A percentile compares a stretch with the other conserved stretches of the same genome.
Conservation (phyloP, 2,888 invertebrate species). For the Machimus rusticus region DNA sequence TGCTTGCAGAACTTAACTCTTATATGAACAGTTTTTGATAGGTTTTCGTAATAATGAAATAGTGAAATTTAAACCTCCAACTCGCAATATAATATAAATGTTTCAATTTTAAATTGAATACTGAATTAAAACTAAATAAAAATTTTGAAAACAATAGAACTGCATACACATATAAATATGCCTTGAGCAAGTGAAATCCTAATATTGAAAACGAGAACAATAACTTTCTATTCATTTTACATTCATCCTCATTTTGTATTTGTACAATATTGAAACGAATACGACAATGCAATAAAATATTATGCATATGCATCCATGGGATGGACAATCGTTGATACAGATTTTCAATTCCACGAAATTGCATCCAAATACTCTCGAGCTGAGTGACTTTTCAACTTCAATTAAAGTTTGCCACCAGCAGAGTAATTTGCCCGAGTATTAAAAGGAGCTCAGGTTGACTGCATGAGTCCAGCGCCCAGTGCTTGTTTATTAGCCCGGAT, state of each 20-base stretch:
- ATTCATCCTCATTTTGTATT: neutral
- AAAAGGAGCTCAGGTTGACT: neutral
- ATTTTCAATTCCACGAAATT: neutral
- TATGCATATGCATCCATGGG: neutral
- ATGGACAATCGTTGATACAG: no score
- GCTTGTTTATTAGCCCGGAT: neutral
- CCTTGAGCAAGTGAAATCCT: neutral
- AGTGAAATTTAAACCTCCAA: no score
- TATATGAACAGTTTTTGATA: no score
- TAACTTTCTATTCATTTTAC: neutral
- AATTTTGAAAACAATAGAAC: no score
- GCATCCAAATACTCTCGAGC: neutral
- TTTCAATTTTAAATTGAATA: no score
- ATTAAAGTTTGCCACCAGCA: neutral
- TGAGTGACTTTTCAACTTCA: neutral
- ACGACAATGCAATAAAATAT: neutral
- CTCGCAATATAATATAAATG: no score
- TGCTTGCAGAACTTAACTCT: no score
- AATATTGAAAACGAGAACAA: neutral
- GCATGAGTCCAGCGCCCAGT: no score
- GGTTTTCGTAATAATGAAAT: no score
- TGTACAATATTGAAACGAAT: neutral
- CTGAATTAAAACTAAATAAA: no score
- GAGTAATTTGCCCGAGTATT: neutral
- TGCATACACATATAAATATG: no score